Percentiles rank a stretch among this genome's conserved stretches.
These are phyloP conservation scores for Huso huso DNA, from an alignment of 2,797 vertebrate genomes.

Conservation along the genomic window DNA sequence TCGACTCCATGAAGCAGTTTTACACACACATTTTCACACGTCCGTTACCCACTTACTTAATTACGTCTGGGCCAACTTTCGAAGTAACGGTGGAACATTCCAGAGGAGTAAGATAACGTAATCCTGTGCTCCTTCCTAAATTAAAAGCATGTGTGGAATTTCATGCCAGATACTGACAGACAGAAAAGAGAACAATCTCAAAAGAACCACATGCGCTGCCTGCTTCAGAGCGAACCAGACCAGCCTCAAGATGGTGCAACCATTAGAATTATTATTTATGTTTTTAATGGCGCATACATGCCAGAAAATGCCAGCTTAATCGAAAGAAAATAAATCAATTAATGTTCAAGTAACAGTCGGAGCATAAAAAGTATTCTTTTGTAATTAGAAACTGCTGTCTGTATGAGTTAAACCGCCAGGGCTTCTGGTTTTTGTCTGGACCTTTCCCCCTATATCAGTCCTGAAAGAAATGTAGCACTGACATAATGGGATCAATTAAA, in stretches of 20 bases:
- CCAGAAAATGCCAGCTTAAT: slow-evolving; percentile 58
- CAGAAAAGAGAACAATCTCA: background rate
- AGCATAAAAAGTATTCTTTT: slow-evolving; percentile 31
- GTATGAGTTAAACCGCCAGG: slow-evolving; percentile 13
- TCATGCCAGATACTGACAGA: slow-evolving; percentile 45
- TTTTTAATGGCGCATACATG: slow-evolving; percentile 45
- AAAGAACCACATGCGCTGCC: slow-evolving; percentile 21
- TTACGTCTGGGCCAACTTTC: slow-evolving; percentile 51
- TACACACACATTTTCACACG: background rate
- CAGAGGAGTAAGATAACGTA: slow-evolving; percentile 76
- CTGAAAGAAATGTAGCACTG: background rate
- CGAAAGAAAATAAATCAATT: slow-evolving; percentile 62
- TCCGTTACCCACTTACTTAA: slow-evolving; percentile 26
- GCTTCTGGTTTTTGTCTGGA: slow-evolving; percentile 16
- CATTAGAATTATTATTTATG: slow-evolving; percentile 38
- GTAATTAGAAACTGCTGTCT: slow-evolving; percentile 56
- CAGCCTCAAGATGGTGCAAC: slow-evolving; percentile 22
- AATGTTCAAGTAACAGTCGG: slow-evolving; percentile 40
- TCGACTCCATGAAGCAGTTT: background rate
- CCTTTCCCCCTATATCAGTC: slow-evolving; percentile 8
- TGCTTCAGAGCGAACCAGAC: slow-evolving; percentile 1
- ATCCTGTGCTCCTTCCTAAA: slow-evolving; percentile 67
- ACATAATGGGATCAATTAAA: too few relatives aligned
- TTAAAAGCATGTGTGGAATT: slow-evolving; percentile 85
- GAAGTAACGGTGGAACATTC: slow-evolving; percentile 75